A percentile compares a stretch with the other conserved stretches of the same genome.
Evolutionary conservation across 1,140 invertebrate species (phyloP).

Genomic region (Akabosia matsudoensis): DNA sequence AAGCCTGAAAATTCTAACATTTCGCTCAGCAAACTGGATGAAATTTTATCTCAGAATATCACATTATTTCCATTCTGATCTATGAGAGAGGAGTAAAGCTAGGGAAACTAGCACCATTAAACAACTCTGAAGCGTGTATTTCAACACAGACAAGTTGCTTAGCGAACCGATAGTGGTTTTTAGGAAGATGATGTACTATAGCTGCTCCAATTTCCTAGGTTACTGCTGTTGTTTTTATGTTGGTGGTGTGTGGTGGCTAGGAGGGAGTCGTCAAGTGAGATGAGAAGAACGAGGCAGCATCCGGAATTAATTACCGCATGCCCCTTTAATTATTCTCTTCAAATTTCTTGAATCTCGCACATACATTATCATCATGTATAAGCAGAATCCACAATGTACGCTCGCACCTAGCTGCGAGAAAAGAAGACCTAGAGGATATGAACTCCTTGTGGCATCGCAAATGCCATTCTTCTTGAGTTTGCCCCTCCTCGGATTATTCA

Average conservation of each 20-base stretch:
- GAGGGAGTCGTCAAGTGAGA: not conserved
- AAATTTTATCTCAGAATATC: too few species aligned
- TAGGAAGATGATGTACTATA: not conserved
- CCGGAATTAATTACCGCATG: constrained; percentile 20
- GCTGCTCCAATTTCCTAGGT: not conserved
- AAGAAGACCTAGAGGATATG: not conserved
- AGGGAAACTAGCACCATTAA: too few species aligned
- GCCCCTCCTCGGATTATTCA: not conserved
- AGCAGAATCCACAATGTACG: too few species aligned
- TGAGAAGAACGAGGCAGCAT: not conserved
- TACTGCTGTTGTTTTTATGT: not conserved
- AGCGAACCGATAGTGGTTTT: too few species aligned
- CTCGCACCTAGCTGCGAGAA: not conserved
- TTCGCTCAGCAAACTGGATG: not conserved
- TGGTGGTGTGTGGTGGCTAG: not conserved
- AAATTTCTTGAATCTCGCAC: constrained; percentile 3
- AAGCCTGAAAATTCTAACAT: not conserved
- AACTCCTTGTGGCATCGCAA: not conserved
- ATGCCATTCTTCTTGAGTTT: not conserved
- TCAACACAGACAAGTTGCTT: too few species aligned
- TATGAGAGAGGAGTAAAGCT: too few species aligned
- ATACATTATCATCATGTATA: not conserved
- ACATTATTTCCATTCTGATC: too few species aligned
- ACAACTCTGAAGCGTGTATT: too few species aligned
- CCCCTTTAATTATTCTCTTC: constrained; percentile 13